Evolutionary conservation across 2,888 invertebrate genomes (phyloP).

Genomic region (Choreutis nemorana): DNA sequence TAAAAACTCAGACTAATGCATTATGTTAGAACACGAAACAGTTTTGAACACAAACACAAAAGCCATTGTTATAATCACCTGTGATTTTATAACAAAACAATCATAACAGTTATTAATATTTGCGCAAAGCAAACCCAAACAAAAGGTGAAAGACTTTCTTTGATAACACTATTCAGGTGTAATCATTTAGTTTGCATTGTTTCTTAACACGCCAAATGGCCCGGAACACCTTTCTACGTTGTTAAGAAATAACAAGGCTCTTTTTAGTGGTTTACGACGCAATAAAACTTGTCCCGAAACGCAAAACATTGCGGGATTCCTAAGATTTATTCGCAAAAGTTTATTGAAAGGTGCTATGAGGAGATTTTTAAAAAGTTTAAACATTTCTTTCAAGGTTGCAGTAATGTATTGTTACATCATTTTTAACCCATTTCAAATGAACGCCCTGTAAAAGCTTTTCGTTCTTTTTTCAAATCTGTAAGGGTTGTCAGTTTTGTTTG

Average conservation of each 20-base stretch:
- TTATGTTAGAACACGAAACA: no score
- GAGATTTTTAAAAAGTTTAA: conserved; percentile 5
- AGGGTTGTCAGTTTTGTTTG: conserved; percentile 47
- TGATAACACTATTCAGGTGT: conserved; percentile 35
- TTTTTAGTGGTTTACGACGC: conserved; percentile 59
- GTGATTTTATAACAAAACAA: conserved; percentile 28
- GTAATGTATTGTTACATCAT: conserved; percentile 10
- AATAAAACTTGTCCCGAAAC: conserved; percentile 54
- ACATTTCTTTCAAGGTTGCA: conserved; percentile 11
- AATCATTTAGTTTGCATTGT: conserved; percentile 46
- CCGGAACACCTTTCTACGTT: conserved; percentile 46
- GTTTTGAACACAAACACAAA: no score
- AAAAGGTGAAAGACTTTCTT: conserved; percentile 59
- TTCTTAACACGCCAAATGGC: conserved; percentile 42
- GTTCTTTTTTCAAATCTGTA: conserved; percentile 41
- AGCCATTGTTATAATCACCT: conserved; percentile 21
- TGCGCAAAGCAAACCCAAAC: conserved; percentile 29
- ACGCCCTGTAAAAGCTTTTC: conserved; percentile 25
- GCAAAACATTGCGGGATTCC: conserved; percentile 58
- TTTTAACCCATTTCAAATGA: conserved; percentile 37
- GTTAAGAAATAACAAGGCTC: conserved; percentile 42
- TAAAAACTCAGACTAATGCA: conserved; percentile 5
- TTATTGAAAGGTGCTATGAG: conserved; percentile 18
- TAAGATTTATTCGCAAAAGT: conserved; percentile 24
- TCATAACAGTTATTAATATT: conserved; percentile 39